phyloP scores from a whole-genome alignment of 2,797 vertebrate genomes.

The Melanotaenia trifasciata region DNA sequence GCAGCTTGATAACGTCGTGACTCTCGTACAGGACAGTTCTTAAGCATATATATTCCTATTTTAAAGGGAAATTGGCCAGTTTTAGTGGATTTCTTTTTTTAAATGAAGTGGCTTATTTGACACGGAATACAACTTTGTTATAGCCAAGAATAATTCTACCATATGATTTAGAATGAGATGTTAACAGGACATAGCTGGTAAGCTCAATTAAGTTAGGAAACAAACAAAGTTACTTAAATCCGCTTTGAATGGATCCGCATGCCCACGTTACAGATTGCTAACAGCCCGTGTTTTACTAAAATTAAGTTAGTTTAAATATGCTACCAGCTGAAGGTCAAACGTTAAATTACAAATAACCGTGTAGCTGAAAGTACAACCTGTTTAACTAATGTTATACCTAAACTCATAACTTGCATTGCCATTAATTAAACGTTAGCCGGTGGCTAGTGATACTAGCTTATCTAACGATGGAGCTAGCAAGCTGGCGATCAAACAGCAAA shows the following conservation, averaged over 20 bases:
- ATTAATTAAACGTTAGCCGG: slow-evolving; percentile 22
- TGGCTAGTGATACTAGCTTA: slow-evolving; percentile 30
- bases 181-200: not conserved
- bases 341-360: not conserved
- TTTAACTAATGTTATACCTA: not conserved
- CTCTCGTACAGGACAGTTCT: too few relatives aligned
- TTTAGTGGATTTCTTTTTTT: not conserved
- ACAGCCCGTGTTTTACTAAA: not conserved
- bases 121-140: not conserved
- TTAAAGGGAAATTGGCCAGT: not conserved
- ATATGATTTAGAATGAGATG: not conserved
- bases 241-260: not conserved
- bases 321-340: not conserved
- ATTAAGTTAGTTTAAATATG: not conserved
- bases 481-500: not conserved
- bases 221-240: not conserved
- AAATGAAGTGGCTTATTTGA: not conserved
- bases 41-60: too few relatives aligned
- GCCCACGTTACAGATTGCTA: not conserved
- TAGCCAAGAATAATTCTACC: not conserved
- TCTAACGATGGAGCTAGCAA: not conserved
- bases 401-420: slow-evolving; percentile 9
- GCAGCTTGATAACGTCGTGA: not conserved
- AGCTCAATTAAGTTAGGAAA: not conserved
- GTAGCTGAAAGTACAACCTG: not conserved